phyloP scores from a whole-genome alignment of 1,140 invertebrate genomes.

The Acromyrmex heyeri region DNA sequence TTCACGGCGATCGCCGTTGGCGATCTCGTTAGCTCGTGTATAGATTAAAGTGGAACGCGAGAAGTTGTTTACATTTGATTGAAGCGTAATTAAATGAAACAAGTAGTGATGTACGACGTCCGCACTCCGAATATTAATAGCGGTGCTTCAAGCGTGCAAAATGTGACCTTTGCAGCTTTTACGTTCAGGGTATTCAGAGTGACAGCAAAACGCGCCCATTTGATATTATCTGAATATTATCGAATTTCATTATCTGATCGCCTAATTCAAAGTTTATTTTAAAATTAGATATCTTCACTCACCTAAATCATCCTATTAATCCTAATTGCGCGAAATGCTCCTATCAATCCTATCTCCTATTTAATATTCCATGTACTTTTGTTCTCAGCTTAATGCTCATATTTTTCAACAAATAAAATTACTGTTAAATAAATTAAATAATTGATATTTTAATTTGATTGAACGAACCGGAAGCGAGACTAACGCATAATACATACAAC shows the following conservation, averaged over 20 bases:
- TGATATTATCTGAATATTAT: background rate
- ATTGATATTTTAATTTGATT: background rate
- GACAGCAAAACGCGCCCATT: background rate
- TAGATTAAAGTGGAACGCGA: background rate
- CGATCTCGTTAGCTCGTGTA: background rate
- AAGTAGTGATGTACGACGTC: background rate
- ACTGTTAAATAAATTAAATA: background rate
- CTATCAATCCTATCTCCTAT: background rate
- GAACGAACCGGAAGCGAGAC: background rate
- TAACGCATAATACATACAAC: background rate
- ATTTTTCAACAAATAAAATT: background rate
- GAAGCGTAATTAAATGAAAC: conserved; percentile 18
- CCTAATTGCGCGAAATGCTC: background rate
- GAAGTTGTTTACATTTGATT: conserved; percentile 24
- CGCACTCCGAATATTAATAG: conserved; percentile 36
- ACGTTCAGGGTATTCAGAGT: background rate
- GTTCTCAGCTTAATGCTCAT: background rate
- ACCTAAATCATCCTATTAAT: background rate
- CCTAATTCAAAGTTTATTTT: background rate
- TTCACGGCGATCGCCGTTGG: background rate
- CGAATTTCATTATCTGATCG: background rate
- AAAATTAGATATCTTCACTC: background rate
- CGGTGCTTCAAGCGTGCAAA: background rate
- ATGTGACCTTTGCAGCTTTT: conserved; percentile 15
- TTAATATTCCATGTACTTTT: background rate